Conservation (phyloP, 2,888 invertebrate genomes). For the Nezara viridula region DNA sequence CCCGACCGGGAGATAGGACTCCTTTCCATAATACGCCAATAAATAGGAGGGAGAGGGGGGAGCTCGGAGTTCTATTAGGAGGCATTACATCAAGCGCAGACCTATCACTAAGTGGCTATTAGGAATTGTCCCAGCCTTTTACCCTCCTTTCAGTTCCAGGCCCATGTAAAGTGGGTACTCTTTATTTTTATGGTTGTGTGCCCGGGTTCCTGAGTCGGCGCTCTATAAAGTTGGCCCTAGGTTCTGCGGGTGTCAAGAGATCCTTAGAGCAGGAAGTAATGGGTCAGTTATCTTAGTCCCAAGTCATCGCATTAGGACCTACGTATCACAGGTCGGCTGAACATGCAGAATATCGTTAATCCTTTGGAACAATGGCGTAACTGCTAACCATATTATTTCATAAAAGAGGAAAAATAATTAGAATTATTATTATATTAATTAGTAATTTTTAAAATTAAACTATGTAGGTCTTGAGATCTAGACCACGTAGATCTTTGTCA, state of each 20-base stretch:
- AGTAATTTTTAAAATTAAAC: no score
- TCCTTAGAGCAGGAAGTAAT: not conserved
- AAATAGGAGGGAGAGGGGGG: not conserved
- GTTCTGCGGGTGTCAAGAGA: not conserved
- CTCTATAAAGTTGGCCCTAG: not conserved
- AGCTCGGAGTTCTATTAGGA: slow-evolving; percentile 14
- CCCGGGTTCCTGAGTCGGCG: not conserved
- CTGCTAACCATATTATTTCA: no score
- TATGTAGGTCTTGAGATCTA: no score
- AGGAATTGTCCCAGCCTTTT: not conserved
- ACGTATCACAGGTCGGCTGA: not conserved
- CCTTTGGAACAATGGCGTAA: no score
- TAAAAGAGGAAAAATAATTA: no score
- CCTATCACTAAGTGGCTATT: slow-evolving; percentile 3
- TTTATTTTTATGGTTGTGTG: not conserved
- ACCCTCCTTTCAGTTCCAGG: not conserved
- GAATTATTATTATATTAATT: no score
- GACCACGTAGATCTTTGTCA: no score
- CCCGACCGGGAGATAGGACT: not conserved
- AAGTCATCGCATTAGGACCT: not conserved
- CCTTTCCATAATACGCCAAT: slow-evolving; percentile 45
- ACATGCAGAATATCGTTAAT: no score
- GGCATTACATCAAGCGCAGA: not conserved
- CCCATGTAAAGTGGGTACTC: slow-evolving; percentile 24
- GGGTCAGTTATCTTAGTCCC: not conserved